Conservation (phyloP, 2,888 invertebrate genomes). For the Leptopilina drosophilae region DNA sequence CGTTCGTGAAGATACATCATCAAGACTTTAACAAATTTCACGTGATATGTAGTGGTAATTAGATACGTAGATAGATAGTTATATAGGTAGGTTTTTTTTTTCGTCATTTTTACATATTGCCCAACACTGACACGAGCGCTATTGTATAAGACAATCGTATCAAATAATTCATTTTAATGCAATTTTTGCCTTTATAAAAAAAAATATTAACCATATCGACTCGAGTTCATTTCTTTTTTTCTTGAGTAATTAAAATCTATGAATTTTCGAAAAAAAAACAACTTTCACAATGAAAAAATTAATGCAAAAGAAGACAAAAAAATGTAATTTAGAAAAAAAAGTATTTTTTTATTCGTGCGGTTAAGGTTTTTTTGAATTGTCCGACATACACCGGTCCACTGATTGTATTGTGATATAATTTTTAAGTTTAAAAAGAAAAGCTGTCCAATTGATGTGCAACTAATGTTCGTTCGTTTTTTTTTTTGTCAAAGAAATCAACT, state of each 20-base stretch:
- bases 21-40: conserved; percentile 72
- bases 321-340: conserved; percentile 40
- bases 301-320: conserved; percentile 36
- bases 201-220: too few relatives aligned
- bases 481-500: conserved; percentile 49
- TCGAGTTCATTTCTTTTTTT: too few relatives aligned
- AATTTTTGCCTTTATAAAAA: too few relatives aligned
- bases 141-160: conserved; percentile 47
- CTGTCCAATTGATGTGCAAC: conserved; percentile 54
- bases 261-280: too few relatives aligned
- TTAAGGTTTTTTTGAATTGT: conserved; percentile 49
- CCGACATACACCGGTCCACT: conserved; percentile 61
- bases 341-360: conserved; percentile 53
- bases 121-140: conserved; percentile 22
- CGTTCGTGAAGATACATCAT: conserved; percentile 69
- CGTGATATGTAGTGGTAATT: conserved; percentile 66
- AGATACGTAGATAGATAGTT: conserved; percentile 38
- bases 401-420: conserved; percentile 71
- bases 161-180: conserved; percentile 50
- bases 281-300: conserved; percentile 1
- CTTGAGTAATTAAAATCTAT: too few relatives aligned
- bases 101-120: conserved; percentile 44
- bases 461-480: not conserved
- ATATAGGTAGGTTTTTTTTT: conserved; percentile 49
- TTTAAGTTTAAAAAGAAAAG: conserved; percentile 53